Percentiles rank a stretch among this genome's conserved stretches.
These are phyloP conservation scores for Chelon auratus DNA, from an alignment of 2,797 vertebrate genomes.

Conservation along the genomic window DNA sequence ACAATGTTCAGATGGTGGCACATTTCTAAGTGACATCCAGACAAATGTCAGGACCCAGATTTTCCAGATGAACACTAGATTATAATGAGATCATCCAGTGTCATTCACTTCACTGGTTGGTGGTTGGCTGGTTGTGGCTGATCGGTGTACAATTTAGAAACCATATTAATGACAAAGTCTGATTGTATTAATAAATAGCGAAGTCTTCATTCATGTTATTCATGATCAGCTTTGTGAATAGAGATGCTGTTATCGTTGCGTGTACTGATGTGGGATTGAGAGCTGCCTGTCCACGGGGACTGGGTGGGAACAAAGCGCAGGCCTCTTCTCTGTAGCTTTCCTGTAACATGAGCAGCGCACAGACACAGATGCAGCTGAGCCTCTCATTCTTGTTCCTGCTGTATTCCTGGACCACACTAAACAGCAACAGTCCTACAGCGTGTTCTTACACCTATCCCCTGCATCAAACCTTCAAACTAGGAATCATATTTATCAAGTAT, in stretches of 20 bases:
- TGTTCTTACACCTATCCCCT: conserved; percentile 23
- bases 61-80: too few relatives aligned
- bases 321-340: conserved; percentile 54
- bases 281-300: conserved; percentile 47
- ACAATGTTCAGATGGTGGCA: too few relatives aligned
- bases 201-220: conserved; percentile 2
- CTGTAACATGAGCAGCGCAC: conserved; percentile 74
- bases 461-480: neutral
- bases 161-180: too few relatives aligned
- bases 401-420: conserved; percentile 57
- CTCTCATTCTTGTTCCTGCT: conserved; percentile 31
- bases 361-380: conserved; percentile 25
- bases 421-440: conserved; percentile 23
- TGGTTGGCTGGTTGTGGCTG: too few relatives aligned
- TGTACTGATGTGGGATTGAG: conserved; percentile 33
- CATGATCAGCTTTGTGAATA: conserved; percentile 1
- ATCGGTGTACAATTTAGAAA: neutral
- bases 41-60: too few relatives aligned
- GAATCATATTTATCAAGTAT: neutral
- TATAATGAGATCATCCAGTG: too few relatives aligned
- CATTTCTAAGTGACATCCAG: too few relatives aligned
- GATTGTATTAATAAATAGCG: neutral
- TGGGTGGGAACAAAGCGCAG: conserved; percentile 58
- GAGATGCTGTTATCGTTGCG: conserved; percentile 42
- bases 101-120: too few relatives aligned